Evolutionary conservation across 2,113 vertebrate genomes (phyloP), one percentile per base, ranked within the genome.

Genomic region (Xiphophorus hellerii): DNA sequence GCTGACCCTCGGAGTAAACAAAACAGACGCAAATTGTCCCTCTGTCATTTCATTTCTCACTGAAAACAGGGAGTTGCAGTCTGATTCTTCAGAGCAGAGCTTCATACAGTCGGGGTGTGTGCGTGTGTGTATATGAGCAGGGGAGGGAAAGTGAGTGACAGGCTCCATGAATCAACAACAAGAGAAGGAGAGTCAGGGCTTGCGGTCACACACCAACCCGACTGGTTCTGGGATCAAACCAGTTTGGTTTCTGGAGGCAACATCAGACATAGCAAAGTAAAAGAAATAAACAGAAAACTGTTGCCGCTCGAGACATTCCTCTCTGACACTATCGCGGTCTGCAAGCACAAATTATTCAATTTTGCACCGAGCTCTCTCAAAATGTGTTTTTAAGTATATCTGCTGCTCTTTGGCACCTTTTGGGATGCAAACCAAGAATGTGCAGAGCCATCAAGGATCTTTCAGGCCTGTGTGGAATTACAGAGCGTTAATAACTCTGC

Each of bases 401-500:
- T 87, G 90, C 84, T 89, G 82, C 74, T 73, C 69, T 88, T 86
- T 87, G 84, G 88, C 87, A 88, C 84, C 78, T 86, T 74, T 28
- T 64, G 73, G 83, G 86, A 88, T 87, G 85, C 67, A 84, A 70
- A 13, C 6, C 69, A 79, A 79, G 85, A 90, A 88, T 79, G 75
- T 33, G 54, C 2, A 71, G 69, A 65, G 71, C 75, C 81, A 11
- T 27, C 9, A 15, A 63, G 51, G 54, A 72, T 64, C 73, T 84
- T 54, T 84, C 39, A 37, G 66, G 80, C 62, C 73, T 44, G 91
- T 88, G 76, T 77, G 77, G 89, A 91, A 89, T 90, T 89, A 91
- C 85, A 22, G 70, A 85, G 91, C 73, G 90, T 87, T 90, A 92
- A 92, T 88, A 81, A 88, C 80, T 74, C 84, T 61, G 83, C 82